Base-by-base conservation (phyloP, 1,140 invertebrate genomes). In the Alviniconcha marisindica region DNA sequence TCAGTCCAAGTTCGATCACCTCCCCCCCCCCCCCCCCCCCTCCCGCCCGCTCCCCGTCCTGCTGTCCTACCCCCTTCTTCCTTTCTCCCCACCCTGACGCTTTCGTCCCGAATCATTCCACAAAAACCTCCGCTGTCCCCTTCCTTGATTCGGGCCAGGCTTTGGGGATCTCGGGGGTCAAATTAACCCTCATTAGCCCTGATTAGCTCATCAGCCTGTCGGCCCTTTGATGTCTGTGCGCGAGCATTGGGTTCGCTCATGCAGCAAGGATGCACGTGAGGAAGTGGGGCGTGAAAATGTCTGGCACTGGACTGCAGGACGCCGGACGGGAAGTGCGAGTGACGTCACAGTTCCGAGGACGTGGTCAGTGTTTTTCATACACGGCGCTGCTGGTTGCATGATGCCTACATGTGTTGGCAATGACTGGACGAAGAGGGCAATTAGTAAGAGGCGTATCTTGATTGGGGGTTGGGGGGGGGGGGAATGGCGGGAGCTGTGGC, bases 151-250 rank as follows among this genome's bases (percentile, higher is more conserved):
- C 14, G n/a, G 42, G 21, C 40, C 73, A 76, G 73, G n/a, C 73
- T 4, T 24, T 51, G 60, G 73, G n/a, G 36, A 36, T 66, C 56
- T 40, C 28, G 15, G 60, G 78, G 78, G 78, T 80, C 78, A 80
- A 80, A 80, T 80, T 80, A 80, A 80, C 56, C 78, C 56, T 63
- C 60, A 66, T 80, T 80, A 80, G 69, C 78, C 78, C n/a, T 80
- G 78, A 80, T 80, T 80, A 80, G 60, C 56, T 80, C 78, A 63
- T 80, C 56, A 24, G 2, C 28, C 15, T 7, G 31, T 36, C 51
- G 51, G 36, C n/a, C 78, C 78, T 80, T 80, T 80, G 78, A 80
- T 66, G 78, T 80, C 36, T 28, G 36, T 21, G 18, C 60, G 77
- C 38, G 33, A 36, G 56, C 78, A 51, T 1, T 31, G 21, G 60